Evolutionary conservation across 2,888 invertebrate species (phyloP).

Genomic region (Amblyjoppa proteus): DNA sequence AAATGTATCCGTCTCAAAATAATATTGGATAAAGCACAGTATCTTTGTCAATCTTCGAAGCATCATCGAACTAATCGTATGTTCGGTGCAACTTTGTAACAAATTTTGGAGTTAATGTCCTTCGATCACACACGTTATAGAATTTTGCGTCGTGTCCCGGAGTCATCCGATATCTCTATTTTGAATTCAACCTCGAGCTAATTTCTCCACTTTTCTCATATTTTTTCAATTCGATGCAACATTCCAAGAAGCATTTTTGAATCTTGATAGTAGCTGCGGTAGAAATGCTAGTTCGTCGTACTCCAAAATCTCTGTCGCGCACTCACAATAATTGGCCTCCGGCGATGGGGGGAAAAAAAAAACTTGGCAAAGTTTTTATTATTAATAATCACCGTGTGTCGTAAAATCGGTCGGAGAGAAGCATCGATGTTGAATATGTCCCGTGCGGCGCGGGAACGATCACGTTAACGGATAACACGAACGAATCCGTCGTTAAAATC

Average conservation of each 20-base stretch:
- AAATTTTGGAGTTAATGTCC: not conserved
- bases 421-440: slow-evolving; percentile 30
- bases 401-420: slow-evolving; percentile 24
- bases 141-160: not conserved
- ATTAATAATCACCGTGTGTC: slow-evolving; percentile 40
- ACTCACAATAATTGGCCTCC: slow-evolving; percentile 2
- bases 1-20: not conserved
- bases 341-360: slow-evolving; percentile 11
- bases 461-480: slow-evolving; percentile 28
- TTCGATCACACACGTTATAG: not conserved
- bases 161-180: not conserved
- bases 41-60: not conserved
- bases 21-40: not conserved
- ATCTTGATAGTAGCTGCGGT: not conserved
- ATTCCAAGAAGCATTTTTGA: no score
- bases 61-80: not conserved
- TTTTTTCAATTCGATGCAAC: not conserved
- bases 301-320: slow-evolving; percentile 13
- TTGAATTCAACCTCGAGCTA: not conserved
- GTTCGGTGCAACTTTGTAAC: not conserved
- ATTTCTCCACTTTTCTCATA: not conserved
- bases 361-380: slow-evolving; percentile 12
- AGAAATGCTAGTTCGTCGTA: not conserved
- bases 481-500: slow-evolving; percentile 48
- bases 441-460: slow-evolving; percentile 17